Percentiles rank a stretch among this genome's conserved stretches.
phyloP scores from a whole-genome alignment of 2,113 vertebrate species.

The Nanorana parkeri region DNA sequence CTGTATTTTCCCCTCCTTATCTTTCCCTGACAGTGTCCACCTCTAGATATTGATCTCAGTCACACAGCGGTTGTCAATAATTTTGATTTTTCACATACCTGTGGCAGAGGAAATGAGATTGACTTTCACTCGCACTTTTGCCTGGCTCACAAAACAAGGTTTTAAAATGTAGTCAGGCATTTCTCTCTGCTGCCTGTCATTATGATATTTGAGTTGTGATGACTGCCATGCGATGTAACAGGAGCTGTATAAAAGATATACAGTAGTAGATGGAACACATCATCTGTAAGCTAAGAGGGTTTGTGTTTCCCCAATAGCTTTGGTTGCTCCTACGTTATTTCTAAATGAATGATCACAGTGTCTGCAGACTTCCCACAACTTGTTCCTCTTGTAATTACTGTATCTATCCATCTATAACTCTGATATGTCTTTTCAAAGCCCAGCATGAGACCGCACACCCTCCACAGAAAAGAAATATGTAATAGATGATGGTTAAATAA shows the following conservation, averaged over 20 bases:
- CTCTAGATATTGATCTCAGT: slow-evolving; percentile 21
- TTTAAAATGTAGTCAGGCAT: background rate
- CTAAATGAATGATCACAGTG: slow-evolving; percentile 31
- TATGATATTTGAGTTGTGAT: background rate
- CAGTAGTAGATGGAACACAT: background rate
- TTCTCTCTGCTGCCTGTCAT: background rate
- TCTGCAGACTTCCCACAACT: slow-evolving; percentile 35
- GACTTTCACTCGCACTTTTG: background rate
- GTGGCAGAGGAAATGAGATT: background rate
- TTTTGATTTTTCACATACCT: slow-evolving; percentile 12
- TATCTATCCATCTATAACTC: slow-evolving; percentile 30
- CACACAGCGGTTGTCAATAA: slow-evolving; percentile 20
- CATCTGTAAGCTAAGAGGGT: slow-evolving; percentile 13
- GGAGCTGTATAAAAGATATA: background rate
- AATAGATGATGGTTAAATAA: slow-evolving; percentile 26
- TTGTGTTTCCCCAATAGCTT: slow-evolving; percentile 22
- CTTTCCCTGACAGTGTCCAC: background rate
- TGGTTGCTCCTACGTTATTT: slow-evolving; percentile 8
- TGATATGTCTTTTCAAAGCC: slow-evolving; percentile 28
- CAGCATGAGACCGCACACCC: slow-evolving; percentile 34
- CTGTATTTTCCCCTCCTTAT: background rate
- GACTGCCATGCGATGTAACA: background rate
- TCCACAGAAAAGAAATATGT: background rate
- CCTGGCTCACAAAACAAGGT: background rate
- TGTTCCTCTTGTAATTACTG: slow-evolving; percentile 31